These are phyloP conservation scores for Rhegmatorhina hoffmannsi DNA, from an alignment of 2,113 vertebrate species.

Conservation along the genomic window DNA sequence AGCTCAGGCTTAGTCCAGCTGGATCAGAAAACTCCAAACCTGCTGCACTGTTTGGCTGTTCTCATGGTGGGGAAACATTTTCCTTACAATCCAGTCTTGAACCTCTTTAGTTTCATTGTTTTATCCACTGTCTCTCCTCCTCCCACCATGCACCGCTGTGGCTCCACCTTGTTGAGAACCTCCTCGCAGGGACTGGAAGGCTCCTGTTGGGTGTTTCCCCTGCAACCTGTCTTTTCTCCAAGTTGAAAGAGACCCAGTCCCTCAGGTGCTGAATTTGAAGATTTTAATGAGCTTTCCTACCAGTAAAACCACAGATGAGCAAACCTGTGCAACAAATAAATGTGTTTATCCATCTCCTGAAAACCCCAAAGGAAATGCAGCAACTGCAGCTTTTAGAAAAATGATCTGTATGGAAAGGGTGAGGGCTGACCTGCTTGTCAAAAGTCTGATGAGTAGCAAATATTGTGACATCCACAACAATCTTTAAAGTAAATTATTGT, in stretches of 20 bases:
- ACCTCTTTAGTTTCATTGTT: background rate
- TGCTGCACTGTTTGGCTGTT: background rate
- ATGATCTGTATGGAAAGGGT: background rate
- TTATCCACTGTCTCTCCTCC: background rate
- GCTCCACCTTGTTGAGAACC: background rate
- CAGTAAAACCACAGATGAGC: background rate
- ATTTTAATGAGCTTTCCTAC: background rate
- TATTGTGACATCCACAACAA: background rate
- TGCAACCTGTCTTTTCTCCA: background rate
- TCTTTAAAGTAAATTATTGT: background rate
- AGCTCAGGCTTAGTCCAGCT: background rate
- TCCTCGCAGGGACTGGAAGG: background rate
- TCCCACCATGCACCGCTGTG: background rate
- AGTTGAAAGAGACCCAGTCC: background rate
- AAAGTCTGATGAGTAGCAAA: background rate
- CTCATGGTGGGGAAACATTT: background rate
- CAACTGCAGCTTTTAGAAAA: background rate
- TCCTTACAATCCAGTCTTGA: background rate
- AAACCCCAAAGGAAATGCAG: background rate
- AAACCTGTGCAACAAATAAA: background rate
- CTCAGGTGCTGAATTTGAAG: background rate
- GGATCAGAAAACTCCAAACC: background rate
- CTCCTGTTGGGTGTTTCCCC: background rate
- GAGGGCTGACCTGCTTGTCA: background rate
- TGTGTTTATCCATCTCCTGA: background rate